These are phyloP conservation scores for Todus mexicanus DNA, from an alignment of 2,797 vertebrate genomes.

Conservation along the genomic window DNA sequence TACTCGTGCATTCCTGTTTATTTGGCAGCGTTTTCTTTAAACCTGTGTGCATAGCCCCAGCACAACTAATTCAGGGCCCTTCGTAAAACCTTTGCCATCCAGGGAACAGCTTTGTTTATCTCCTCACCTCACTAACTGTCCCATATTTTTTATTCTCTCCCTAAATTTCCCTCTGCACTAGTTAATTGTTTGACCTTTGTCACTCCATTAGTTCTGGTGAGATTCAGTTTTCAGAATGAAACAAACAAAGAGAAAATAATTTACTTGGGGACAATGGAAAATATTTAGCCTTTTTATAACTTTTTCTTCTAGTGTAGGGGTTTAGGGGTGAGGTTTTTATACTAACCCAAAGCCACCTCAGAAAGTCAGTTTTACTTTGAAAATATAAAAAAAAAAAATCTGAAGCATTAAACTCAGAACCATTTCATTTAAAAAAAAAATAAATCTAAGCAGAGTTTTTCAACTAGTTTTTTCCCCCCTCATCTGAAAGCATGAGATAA, in stretches of 20 bases:
- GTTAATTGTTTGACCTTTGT: neutral
- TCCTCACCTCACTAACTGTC: neutral
- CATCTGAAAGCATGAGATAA: neutral
- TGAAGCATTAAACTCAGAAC: neutral
- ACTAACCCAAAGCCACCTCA: neutral
- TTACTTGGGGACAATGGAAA: neutral
- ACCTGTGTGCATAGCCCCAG: neutral
- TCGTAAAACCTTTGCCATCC: neutral
- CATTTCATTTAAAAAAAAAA: no score
- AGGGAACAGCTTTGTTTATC: neutral
- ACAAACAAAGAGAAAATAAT: constrained; percentile 15
- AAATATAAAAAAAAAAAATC: neutral
- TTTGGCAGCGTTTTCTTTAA: neutral
- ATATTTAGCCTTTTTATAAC: neutral
- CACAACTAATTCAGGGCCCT: neutral
- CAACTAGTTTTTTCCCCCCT: rapidly evolving
- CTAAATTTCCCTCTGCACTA: neutral
- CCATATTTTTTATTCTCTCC: neutral
- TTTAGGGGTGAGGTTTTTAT: neutral
- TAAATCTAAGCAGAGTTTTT: neutral
- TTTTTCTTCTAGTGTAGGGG: neutral
- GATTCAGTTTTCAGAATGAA: constrained; percentile 2
- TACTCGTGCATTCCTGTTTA: neutral
- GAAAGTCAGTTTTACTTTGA: neutral
- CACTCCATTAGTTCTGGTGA: neutral